Evolutionary conservation across 2,113 vertebrate genomes (phyloP).

Genomic region (Stictonetta naevosa): DNA sequence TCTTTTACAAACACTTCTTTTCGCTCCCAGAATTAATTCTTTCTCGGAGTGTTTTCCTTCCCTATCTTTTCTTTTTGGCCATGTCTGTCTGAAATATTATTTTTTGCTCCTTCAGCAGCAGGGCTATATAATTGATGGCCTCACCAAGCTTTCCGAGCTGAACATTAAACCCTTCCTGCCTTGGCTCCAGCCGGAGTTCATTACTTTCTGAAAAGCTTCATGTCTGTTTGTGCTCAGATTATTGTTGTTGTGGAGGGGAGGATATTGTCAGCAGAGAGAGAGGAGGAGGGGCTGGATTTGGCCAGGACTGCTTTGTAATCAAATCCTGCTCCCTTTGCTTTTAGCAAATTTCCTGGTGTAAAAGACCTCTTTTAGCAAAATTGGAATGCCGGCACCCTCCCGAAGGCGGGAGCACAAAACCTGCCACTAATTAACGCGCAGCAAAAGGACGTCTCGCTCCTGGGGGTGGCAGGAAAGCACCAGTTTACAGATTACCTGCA

Average conservation of each 20-base stretch:
- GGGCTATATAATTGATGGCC: slow-evolving; percentile 77
- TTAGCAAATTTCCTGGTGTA: slow-evolving; percentile 36
- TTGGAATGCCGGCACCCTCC: neutral
- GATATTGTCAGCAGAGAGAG: slow-evolving; percentile 59
- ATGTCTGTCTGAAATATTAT: slow-evolving; percentile 69
- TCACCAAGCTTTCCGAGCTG: slow-evolving; percentile 57
- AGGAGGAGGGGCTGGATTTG: slow-evolving; percentile 51
- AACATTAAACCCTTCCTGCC: slow-evolving; percentile 74
- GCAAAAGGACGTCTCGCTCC: neutral
- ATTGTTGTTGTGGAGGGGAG: slow-evolving; percentile 74
- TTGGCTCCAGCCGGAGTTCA: slow-evolving; percentile 74
- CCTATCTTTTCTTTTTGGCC: slow-evolving; percentile 66
- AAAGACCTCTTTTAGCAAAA: slow-evolving; percentile 37
- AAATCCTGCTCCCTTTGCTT: slow-evolving; percentile 13
- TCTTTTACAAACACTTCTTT: slow-evolving; percentile 54
- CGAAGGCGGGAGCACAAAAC: neutral
- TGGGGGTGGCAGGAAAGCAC: neutral
- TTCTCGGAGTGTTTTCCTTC: slow-evolving; percentile 63
- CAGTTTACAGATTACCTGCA: neutral
- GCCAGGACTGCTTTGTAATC: slow-evolving; percentile 33
- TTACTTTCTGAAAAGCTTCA: slow-evolving; percentile 80
- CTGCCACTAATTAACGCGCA: neutral
- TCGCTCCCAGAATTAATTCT: slow-evolving; percentile 57
- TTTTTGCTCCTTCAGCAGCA: slow-evolving; percentile 63
- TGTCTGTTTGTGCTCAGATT: slow-evolving; percentile 77